phyloP scores from a whole-genome alignment of 1,140 invertebrate genomes.

The Pygmarrhopalites habei region DNA sequence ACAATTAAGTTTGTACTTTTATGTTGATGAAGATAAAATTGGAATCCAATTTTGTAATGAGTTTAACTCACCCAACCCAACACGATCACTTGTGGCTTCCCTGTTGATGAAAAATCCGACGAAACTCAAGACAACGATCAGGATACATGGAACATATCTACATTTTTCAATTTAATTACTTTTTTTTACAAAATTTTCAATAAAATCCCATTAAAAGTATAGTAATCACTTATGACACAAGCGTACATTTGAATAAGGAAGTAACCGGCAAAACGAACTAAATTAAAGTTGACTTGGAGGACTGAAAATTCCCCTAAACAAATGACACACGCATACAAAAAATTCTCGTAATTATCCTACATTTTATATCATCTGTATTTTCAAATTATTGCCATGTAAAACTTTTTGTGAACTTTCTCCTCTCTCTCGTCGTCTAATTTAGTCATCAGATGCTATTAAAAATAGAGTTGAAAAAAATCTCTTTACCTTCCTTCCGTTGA shows the following conservation, averaged over 20 bases:
- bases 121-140: constrained; percentile 91
- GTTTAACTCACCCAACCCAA: constrained; percentile 59
- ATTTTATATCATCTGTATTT: too few relatives aligned
- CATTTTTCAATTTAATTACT: too few relatives aligned
- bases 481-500: constrained; percentile 62
- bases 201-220: neutral
- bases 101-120: constrained; percentile 89
- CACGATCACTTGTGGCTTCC: constrained; percentile 77
- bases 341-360: too few relatives aligned
- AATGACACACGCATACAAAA: too few relatives aligned
- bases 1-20: constrained; percentile 14
- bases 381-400: too few relatives aligned
- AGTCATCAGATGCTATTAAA: too few relatives aligned
- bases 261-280: constrained; percentile 83
- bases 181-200: neutral
- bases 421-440: too few relatives aligned
- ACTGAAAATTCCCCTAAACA: constrained; percentile 44
- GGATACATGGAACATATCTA: constrained; percentile 87
- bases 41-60: too few relatives aligned
- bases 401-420: too few relatives aligned
- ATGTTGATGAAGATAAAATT: too few relatives aligned
- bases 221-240: too few relatives aligned
- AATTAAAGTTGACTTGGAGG: constrained; percentile 62
- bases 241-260: constrained; percentile 54
- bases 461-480: too few relatives aligned